These are phyloP conservation scores for Catagonus wagneri DNA, from an alignment of 2,113 vertebrate genomes.

Conservation along the genomic window DNA sequence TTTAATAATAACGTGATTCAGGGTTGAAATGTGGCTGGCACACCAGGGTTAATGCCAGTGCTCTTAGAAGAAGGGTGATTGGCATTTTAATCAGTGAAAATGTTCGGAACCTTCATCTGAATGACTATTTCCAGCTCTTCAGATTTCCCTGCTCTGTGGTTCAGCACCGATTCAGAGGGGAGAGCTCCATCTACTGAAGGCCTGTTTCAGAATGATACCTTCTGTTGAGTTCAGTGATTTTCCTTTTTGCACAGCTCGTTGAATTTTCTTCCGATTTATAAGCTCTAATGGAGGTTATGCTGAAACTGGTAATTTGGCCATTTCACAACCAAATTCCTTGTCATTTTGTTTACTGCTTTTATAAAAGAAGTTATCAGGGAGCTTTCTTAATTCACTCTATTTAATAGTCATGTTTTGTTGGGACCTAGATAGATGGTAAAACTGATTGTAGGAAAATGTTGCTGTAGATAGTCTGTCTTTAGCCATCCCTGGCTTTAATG, in stretches of 20 bases:
- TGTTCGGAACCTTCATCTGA: conserved; percentile 44
- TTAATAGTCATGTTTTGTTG: conserved; percentile 27
- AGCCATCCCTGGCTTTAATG: not conserved
- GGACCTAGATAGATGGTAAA: not conserved
- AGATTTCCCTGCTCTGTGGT: conserved; percentile 28
- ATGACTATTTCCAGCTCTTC: conserved; percentile 32
- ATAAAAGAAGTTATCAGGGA: conserved; percentile 5
- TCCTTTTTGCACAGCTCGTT: conserved; percentile 50
- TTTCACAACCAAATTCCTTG: conserved; percentile 66
- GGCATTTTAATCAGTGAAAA: conserved; percentile 70
- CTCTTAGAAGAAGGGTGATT: conserved; percentile 67
- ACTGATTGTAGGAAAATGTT: conserved; percentile 20
- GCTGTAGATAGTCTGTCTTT: not conserved
- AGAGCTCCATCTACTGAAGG: conserved; percentile 56
- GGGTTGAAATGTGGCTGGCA: conserved; percentile 34
- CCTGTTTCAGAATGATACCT: not conserved
- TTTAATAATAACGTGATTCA: conserved; percentile 70
- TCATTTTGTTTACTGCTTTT: conserved; percentile 62
- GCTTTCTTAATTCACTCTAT: conserved; percentile 13
- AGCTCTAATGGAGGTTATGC: conserved; percentile 39
- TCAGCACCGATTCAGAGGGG: not conserved
- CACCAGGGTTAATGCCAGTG: conserved; percentile 33
- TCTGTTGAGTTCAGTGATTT: conserved; percentile 46
- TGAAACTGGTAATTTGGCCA: conserved; percentile 64
- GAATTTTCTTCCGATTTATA: conserved; percentile 69